Percentiles rank a stretch among this genome's conserved stretches.
Evolutionary conservation across 2,797 vertebrate genomes (phyloP).

Genomic region (Phyllotis vaccarum): DNA sequence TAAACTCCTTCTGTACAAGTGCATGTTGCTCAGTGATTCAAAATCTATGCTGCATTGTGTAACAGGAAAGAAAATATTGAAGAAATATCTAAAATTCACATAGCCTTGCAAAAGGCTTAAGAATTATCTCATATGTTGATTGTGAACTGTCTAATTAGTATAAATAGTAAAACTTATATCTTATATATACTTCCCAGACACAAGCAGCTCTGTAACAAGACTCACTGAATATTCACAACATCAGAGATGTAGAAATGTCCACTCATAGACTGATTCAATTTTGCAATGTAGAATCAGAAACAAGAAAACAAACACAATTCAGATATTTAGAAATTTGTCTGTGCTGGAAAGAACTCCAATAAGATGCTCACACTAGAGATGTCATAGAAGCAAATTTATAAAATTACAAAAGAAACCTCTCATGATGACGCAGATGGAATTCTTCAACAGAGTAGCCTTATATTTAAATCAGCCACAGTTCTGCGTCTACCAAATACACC

Average conservation of each 20-base stretch:
- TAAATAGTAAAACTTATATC: neutral
- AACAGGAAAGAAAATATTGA: slow-evolving; percentile 18
- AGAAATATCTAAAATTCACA: slow-evolving; percentile 23
- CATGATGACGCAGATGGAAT: slow-evolving; percentile 1
- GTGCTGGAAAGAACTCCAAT: neutral
- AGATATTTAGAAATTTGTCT: neutral
- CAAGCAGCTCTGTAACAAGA: neutral
- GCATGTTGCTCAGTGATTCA: neutral
- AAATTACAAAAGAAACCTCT: neutral
- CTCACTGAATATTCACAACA: neutral
- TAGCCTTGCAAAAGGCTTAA: slow-evolving; percentile 17
- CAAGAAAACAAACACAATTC: neutral
- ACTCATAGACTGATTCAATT: neutral
- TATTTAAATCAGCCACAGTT: neutral
- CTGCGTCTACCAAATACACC: neutral
- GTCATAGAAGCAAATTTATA: neutral
- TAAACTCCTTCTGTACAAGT: neutral
- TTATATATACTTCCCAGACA: neutral
- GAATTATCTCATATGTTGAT: slow-evolving; percentile 28
- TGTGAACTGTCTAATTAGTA: neutral
- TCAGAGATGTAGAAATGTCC: slow-evolving; percentile 3
- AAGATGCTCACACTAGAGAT: neutral
- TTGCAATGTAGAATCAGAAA: slow-evolving; percentile 2
- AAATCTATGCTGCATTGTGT: neutral
- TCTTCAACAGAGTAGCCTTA: neutral